Percentiles rank a stretch among this genome's conserved stretches.
phyloP scores from a whole-genome alignment of 2,888 invertebrate genomes.

The Petrolisthes cinctipes region DNA sequence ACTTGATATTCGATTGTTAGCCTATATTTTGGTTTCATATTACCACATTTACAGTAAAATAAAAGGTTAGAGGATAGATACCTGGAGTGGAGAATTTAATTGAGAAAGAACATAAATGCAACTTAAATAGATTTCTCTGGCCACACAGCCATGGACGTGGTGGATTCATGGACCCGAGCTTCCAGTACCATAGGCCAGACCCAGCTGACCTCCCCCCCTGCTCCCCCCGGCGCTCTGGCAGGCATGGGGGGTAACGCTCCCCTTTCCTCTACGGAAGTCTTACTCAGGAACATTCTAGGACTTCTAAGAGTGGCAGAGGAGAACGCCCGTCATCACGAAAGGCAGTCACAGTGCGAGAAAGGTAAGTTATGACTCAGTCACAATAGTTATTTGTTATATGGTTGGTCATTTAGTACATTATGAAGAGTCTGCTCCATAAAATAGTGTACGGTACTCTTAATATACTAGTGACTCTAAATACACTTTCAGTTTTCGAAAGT shows the following conservation, averaged over 20 bases:
- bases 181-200: constrained; percentile 60
- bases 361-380: constrained; percentile 73
- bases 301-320: constrained; percentile 96
- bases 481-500: too few species aligned
- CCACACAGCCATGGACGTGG: constrained; percentile 61
- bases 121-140: too few species aligned
- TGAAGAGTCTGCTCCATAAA: too few species aligned
- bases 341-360: constrained; percentile 96
- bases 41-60: not conserved
- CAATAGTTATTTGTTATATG: too few species aligned
- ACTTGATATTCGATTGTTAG: too few species aligned
- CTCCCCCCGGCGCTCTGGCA: constrained; percentile 35
- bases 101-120: too few species aligned
- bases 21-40: not conserved
- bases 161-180: constrained; percentile 57
- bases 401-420: too few species aligned
- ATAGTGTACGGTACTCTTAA: too few species aligned
- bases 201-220: constrained; percentile 54
- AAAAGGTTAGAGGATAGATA: too few species aligned
- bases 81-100: too few species aligned
- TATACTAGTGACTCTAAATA: too few species aligned
- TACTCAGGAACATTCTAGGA: constrained; percentile 94
- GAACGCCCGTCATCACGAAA: constrained; percentile 94
- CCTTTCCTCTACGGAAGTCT: constrained; percentile 89
- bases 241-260: constrained; percentile 61